Percentiles rank a stretch among this genome's conserved stretches.
Evolutionary conservation across 2,888 invertebrate genomes (phyloP).

Genomic region (Idaea aversata): DNA sequence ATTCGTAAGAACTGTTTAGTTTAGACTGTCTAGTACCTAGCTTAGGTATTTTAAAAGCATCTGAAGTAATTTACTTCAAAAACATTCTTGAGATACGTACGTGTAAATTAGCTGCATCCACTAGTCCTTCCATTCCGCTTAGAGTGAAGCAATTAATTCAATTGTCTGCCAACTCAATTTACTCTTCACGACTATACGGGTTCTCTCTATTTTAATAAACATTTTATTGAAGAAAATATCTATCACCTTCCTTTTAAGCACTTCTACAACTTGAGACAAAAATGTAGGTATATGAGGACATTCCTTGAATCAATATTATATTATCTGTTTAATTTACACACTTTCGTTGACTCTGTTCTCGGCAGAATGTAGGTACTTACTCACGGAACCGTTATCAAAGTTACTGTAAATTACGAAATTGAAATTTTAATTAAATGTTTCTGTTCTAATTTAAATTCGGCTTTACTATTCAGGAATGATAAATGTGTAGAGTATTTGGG

Average conservation of each 20-base stretch:
- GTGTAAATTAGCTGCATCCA: not conserved
- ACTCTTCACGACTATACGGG: conserved; percentile 18
- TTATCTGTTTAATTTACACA: not conserved
- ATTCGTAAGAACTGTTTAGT: too few relatives aligned
- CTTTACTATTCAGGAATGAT: not conserved
- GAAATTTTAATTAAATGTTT: not conserved
- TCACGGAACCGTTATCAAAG: not conserved
- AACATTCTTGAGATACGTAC: not conserved
- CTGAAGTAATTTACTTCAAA: not conserved
- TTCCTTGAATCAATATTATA: conserved; percentile 7
- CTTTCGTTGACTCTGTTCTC: not conserved
- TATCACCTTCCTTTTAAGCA: not conserved
- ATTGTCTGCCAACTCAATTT: conserved; percentile 13
- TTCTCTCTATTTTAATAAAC: not conserved
- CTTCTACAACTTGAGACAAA: not conserved
- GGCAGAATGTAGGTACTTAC: not conserved
- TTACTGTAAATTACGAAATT: not conserved
- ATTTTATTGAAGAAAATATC: conserved; percentile 5
- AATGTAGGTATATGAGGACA: not conserved
- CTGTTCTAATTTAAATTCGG: not conserved
- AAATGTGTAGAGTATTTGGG: not conserved
- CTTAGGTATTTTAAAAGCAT: too few relatives aligned
- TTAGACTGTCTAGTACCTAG: too few relatives aligned
- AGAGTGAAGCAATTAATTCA: conserved; percentile 12
- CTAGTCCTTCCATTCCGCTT: conserved; percentile 7